Evolutionary conservation across 2,797 vertebrate genomes (phyloP).

Genomic region (Sebastolobus alascanus): DNA sequence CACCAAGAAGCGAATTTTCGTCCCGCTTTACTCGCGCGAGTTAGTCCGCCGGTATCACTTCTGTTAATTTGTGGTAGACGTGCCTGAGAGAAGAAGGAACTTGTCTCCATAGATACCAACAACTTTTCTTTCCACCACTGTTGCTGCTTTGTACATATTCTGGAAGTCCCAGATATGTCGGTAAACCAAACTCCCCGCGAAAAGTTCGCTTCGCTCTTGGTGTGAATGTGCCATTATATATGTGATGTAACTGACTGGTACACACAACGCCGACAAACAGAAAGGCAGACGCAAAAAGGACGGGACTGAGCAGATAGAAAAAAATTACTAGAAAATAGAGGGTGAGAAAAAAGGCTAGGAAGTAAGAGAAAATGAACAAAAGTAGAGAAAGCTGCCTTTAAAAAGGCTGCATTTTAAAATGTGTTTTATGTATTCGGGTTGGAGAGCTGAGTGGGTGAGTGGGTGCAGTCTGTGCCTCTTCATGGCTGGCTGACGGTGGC

Average conservation of each 20-base stretch:
- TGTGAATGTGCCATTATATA: no score
- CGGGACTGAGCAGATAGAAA: not conserved
- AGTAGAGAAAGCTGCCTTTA: not conserved
- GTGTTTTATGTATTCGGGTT: slow-evolving; percentile 10
- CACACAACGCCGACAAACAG: not conserved
- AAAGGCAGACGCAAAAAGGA: not conserved
- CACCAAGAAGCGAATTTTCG: no score
- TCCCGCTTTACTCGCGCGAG: no score
- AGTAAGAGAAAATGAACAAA: not conserved
- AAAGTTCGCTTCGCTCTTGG: no score
- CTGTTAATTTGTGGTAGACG: no score
- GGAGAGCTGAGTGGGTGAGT: slow-evolving; percentile 3
- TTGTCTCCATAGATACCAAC: no score
- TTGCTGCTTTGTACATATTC: no score
- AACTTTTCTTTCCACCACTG: no score
- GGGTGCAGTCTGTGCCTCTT: slow-evolving; percentile 28
- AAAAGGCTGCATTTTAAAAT: slow-evolving; percentile 1
- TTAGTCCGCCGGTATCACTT: no score
- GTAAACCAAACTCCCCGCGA: no score
- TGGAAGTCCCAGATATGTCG: no score
- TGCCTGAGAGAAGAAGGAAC: no score
- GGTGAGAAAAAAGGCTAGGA: not conserved
- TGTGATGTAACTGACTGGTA: not conserved
- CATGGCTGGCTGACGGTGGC: slow-evolving; percentile 34
- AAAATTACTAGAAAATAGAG: not conserved